Evolutionary conservation across 2,888 invertebrate species (phyloP), one percentile per base, ranked within the genome.

Genomic region (Scaptomyza tumidula): DNA sequence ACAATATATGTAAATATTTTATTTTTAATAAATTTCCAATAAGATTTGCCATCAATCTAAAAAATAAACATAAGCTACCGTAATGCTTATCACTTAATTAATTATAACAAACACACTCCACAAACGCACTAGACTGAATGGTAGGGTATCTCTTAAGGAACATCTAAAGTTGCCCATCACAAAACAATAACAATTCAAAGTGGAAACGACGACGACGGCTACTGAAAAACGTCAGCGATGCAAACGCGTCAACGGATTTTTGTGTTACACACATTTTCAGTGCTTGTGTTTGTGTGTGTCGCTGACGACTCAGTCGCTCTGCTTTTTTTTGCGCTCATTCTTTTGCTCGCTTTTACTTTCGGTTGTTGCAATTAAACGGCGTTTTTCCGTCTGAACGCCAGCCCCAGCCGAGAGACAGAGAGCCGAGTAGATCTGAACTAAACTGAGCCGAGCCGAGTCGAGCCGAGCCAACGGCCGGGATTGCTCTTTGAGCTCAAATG

Each of bases 331-430:
- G 74, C 80, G 69, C 72, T 80, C 72, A 62, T 72, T 79, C 75
- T 82, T 74, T 71, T 70, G 86, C 83, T 89, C 83, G 88, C 83
- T 89, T 83, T 83, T 89, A 83, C 83, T 83, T 83, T 83, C 83
- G 62, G 88, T 68, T 71, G 78, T 71, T 86, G 80, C 80, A 83
- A 89, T 86, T 86, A 85, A 88, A 85, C 87, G 87, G 78, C 75
- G 73, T 88, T 85, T 84, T 89, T 87, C 86, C 89, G 74, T 80
- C 73, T 67, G 78, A 84, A 71, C 71, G 65, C 59, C 69, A 67
- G 44, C 33, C 27, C n/a, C 19, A 86, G 72, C 56, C 58, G 44
- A 35, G 48, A 50, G 56, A 62, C 78, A 65, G 70, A 80, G 14
- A 39, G 63, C 46, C 54, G 43, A 16, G 60, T 24, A 24, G 49